Conservation (phyloP, 2,113 vertebrate genomes). For the Pristiophorus japonicus region DNA sequence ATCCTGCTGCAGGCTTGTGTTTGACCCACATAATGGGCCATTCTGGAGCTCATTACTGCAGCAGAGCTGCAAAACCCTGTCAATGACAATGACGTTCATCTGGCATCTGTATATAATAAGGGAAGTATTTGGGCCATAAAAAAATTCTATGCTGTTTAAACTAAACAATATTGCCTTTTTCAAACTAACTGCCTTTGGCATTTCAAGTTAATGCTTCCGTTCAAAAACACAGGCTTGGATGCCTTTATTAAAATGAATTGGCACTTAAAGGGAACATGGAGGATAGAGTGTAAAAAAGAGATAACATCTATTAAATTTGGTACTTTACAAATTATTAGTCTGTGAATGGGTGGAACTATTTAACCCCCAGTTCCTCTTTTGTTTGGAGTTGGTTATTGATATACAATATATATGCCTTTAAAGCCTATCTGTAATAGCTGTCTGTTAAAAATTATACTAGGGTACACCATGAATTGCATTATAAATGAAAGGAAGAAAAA, state of each 20-base stretch:
- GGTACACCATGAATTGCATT: neutral
- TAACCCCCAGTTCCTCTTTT: neutral
- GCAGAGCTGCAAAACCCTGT: conserved; percentile 32
- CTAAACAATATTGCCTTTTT: conserved; percentile 60
- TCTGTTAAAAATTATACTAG: neutral
- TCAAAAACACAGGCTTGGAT: conserved; percentile 59
- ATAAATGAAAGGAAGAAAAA: neutral
- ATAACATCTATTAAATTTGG: conserved; percentile 52
- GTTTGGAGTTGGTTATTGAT: neutral
- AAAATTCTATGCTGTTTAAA: conserved; percentile 60
- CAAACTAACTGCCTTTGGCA: conserved; percentile 60
- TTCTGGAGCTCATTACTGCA: conserved; percentile 38
- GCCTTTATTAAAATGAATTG: conserved; percentile 52
- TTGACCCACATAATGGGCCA: conserved; percentile 22
- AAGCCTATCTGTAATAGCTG: neutral
- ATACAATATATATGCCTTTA: neutral
- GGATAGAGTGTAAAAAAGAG: conserved; percentile 48
- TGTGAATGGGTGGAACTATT: neutral
- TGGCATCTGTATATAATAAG: conserved; percentile 59
- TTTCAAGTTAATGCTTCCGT: conserved; percentile 63
- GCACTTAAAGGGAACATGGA: conserved; percentile 58
- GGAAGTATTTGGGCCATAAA: conserved; percentile 66
- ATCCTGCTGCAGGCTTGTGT: conserved; percentile 28
- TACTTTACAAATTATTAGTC: conserved; percentile 46
- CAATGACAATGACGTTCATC: conserved; percentile 48